Base-by-base conservation (phyloP, 2,888 invertebrate genomes). In the Biston betularia region DNA sequence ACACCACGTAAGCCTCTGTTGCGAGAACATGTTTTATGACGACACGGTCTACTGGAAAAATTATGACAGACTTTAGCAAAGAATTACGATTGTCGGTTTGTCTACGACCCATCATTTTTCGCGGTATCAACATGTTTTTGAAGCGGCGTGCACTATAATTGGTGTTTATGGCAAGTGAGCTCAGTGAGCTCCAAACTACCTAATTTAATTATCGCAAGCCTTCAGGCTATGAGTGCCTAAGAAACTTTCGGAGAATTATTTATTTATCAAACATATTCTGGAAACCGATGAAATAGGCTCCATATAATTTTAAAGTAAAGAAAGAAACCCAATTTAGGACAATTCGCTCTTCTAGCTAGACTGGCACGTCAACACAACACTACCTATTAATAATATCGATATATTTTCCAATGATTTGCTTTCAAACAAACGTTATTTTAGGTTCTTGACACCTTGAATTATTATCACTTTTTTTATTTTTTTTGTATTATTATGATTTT, bases 21-120 rank as follows among this genome's bases (percentile, higher is more conserved):
- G 52, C 40, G 56, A 33, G 14, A 59, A 55, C 50, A 68, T 55
- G 59, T 68, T 82, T 83, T 83, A 83, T 81, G 77, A 80, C 77
- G 82, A 80, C 78, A 84, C 83, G 83, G 83, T 84, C 83, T 83
- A 79, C 77, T 83, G 79, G 78, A 78, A 78, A 77, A 79, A 77
- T 80, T 80, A 81, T 83, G 80, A 82, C 81, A 80, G 77, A 80
- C 77, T 78, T 76, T 50, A 63, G 58, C 67, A n/a, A 63, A 73
- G 77, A 81, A 79, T 71, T 72, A 69, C 70, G 73, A 69, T 69
- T 70, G 72, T 72, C 74, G 72, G 74, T 68, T 69, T 69, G 57
- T 66, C 68, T 70, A 69, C 61, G 64, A 71, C 73, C 73, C 73
- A 71, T 69, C 68, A 75, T 72, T 71, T 70, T 72, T 73, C 68